Evolutionary conservation across 2,797 vertebrate genomes (phyloP).

Genomic region (Enteromius afrohamiltoni): DNA sequence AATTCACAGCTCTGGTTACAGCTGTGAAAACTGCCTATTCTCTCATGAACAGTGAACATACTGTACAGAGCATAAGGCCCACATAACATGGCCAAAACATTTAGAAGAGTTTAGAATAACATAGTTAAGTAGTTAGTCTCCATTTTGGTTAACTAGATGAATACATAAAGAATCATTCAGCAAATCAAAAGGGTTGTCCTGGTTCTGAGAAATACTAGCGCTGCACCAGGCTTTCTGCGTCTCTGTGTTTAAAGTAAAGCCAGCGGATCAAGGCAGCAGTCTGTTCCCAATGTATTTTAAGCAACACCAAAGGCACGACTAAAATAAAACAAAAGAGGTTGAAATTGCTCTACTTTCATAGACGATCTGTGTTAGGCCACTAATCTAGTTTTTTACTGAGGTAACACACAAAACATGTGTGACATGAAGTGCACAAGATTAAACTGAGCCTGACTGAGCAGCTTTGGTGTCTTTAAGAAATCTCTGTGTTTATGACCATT

Average conservation of each 20-base stretch:
- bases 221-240: neutral
- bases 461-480: conserved; percentile 32
- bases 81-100: neutral
- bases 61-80: neutral
- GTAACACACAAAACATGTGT: conserved; percentile 53
- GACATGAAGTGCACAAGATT: conserved; percentile 47
- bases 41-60: neutral
- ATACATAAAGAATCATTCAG: neutral
- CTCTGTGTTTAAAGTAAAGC: conserved; percentile 34
- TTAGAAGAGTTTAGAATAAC: neutral
- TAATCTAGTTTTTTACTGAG: conserved; percentile 63
- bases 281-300: conserved; percentile 54
- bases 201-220: conserved; percentile 16
- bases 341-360: conserved; percentile 53
- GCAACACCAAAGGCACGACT: conserved; percentile 56
- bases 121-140: neutral
- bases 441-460: conserved; percentile 17
- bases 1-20: conserved; percentile 45
- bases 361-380: conserved; percentile 58
- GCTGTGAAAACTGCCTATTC: conserved; percentile 45
- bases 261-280: conserved; percentile 51
- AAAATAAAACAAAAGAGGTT: conserved; percentile 66
- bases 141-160: neutral
- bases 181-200: neutral
- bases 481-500: conserved; percentile 22